These are phyloP conservation scores for Mormyrops boulengeri DNA, from an alignment of 2,797 vertebrate species.

Conservation along the genomic window DNA sequence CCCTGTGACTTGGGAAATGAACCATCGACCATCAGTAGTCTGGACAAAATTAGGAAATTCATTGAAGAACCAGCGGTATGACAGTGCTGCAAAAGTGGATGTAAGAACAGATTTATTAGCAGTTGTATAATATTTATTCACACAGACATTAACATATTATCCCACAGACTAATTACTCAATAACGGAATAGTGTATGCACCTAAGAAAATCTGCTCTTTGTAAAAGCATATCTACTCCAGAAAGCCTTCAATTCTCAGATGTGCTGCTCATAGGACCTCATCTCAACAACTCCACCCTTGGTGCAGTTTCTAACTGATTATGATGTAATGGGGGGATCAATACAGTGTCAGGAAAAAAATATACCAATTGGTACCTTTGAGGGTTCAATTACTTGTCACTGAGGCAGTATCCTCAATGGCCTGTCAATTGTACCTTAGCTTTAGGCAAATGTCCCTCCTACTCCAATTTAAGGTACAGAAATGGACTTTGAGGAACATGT, in stretches of 20 bases:
- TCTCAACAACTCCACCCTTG: not conserved
- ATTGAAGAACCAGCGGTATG: conserved; percentile 89
- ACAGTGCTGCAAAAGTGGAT: conserved; percentile 63
- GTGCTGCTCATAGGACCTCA: not conserved
- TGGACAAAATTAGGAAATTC: conserved; percentile 90
- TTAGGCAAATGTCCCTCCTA: not conserved
- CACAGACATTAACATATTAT: not conserved
- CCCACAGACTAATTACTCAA: not conserved
- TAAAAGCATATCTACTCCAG: not conserved
- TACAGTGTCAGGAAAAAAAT: not conserved
- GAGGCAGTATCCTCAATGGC: not conserved
- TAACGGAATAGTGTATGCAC: not conserved
- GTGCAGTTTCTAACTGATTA: not conserved
- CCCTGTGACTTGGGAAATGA: conserved; percentile 88
- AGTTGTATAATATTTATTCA: not conserved
- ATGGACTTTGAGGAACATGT: not conserved
- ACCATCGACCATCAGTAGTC: conserved; percentile 67
- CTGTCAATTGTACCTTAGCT: not conserved
- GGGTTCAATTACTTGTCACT: not conserved
- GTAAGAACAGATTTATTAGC: conserved; percentile 1
- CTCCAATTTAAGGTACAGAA: not conserved
- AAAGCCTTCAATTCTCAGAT: not conserved
- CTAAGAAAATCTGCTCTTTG: not conserved
- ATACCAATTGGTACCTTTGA: not conserved
- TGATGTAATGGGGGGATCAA: not conserved